Evolutionary conservation across 2,888 invertebrate genomes (phyloP).

Genomic region (Thelaira solivaga): DNA sequence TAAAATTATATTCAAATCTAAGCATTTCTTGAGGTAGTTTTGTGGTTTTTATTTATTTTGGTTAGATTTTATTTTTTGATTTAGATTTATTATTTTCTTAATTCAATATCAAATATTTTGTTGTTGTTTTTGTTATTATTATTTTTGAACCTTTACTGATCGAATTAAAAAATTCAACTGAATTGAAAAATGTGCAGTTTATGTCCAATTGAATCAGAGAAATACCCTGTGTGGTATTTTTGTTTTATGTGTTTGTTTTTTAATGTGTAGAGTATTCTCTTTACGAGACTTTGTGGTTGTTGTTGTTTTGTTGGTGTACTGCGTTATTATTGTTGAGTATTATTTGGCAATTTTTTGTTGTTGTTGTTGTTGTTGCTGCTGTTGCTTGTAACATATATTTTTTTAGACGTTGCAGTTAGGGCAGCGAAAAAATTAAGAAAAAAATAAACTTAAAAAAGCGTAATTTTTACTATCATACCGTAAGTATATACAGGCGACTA

Average conservation of each 20-base stretch:
- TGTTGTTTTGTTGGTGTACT: conserved; percentile 40
- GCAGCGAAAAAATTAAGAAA: conserved; percentile 20
- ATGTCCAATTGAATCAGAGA: conserved; percentile 76
- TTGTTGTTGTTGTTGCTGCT: conserved; percentile 55
- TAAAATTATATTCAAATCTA: neutral
- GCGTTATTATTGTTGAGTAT: conserved; percentile 43
- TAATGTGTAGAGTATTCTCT: conserved; percentile 58
- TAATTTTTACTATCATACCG: conserved; percentile 57
- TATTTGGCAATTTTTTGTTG: conserved; percentile 58
- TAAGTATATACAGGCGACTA: too few species aligned
- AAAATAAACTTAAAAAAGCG: too few species aligned
- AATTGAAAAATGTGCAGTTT: conserved; percentile 76
- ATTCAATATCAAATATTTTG: conserved; percentile 18
- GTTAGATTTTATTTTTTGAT: conserved; percentile 1
- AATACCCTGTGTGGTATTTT: conserved; percentile 64
- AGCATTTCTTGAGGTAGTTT: conserved; percentile 38
- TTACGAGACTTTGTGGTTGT: conserved; percentile 30
- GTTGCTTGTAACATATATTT: conserved; percentile 59
- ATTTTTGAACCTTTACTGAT: conserved; percentile 73
- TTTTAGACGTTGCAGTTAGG: conserved; percentile 52
- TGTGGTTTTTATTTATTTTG: conserved; percentile 18
- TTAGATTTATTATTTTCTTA: conserved; percentile 31
- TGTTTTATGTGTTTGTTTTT: conserved; percentile 39
- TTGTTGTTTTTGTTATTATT: conserved; percentile 57
- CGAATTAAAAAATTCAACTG: conserved; percentile 78